Evolutionary conservation across 2,888 invertebrate genomes (phyloP).

Genomic region (Melieria omissa): DNA sequence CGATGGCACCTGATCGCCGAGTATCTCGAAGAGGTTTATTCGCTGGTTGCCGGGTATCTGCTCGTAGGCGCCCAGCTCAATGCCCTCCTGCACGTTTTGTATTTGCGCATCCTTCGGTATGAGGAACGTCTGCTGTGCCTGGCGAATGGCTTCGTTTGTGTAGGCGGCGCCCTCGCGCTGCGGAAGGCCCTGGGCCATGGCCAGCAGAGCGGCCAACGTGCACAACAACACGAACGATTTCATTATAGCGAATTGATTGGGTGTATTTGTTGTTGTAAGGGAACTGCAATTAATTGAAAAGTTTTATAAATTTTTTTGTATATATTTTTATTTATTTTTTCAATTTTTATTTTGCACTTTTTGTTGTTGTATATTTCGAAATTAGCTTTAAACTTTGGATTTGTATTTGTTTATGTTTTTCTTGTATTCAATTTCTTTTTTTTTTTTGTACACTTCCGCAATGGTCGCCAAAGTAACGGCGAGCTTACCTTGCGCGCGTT

Average conservation of each 20-base stretch:
- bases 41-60: slow-evolving; percentile 86
- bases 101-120: slow-evolving; percentile 89
- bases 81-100: slow-evolving; percentile 87
- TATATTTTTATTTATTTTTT: slow-evolving; percentile 8
- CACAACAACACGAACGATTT: slow-evolving; percentile 45
- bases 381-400: neutral
- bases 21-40: slow-evolving; percentile 84
- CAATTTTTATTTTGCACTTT: neutral
- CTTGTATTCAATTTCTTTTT: slow-evolving; percentile 20
- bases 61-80: slow-evolving; percentile 87
- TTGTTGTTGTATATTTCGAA: slow-evolving; percentile 5
- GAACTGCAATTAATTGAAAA: slow-evolving; percentile 30
- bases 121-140: slow-evolving; percentile 85
- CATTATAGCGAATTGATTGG: slow-evolving; percentile 37
- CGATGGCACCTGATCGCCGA: slow-evolving; percentile 86
- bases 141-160: slow-evolving; percentile 86
- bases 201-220: slow-evolving; percentile 50
- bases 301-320: neutral
- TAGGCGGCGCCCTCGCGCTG: slow-evolving; percentile 85
- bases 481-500: slow-evolving; percentile 58
- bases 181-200: slow-evolving; percentile 49
- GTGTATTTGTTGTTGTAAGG: slow-evolving; percentile 15
- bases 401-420: slow-evolving; percentile 26
- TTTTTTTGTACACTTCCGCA: slow-evolving; percentile 14
- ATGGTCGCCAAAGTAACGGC: slow-evolving; percentile 3